These are phyloP conservation scores for Myxocyprinus asiaticus DNA, from an alignment of 2,113 vertebrate species.

Conservation along the genomic window DNA sequence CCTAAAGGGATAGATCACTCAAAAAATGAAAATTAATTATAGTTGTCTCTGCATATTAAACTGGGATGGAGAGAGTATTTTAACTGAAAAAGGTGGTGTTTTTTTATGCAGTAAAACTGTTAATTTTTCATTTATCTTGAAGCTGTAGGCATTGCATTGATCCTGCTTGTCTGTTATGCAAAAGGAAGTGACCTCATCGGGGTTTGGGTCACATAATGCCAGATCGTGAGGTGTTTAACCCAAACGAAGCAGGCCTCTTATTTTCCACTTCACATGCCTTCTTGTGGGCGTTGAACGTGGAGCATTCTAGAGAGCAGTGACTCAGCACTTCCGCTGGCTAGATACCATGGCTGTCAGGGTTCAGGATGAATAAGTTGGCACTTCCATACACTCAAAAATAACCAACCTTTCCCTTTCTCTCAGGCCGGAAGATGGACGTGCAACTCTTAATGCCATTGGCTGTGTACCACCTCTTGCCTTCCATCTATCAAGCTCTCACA, in stretches of 20 bases:
- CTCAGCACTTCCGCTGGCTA: conserved; percentile 23
- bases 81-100: too few relatives aligned
- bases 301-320: conserved; percentile 54
- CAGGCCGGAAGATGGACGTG: conserved; percentile 55
- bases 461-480: background rate
- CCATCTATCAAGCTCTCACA: too few relatives aligned
- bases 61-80: too few relatives aligned
- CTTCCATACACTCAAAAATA: background rate
- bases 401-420: conserved; percentile 4
- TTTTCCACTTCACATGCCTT: conserved; percentile 69
- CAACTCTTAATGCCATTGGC: background rate
- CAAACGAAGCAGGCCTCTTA: conserved; percentile 68
- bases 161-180: conserved; percentile 2
- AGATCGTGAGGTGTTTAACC: conserved; percentile 48
- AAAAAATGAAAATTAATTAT: too few relatives aligned
- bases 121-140: background rate
- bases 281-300: conserved; percentile 66
- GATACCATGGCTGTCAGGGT: conserved; percentile 24
- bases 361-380: conserved; percentile 31
- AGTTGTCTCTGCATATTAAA: too few relatives aligned
- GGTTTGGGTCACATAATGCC: conserved; percentile 33
- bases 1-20: too few relatives aligned
- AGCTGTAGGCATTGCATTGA: background rate
- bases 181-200: conserved; percentile 36
- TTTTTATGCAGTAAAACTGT: too few relatives aligned